These are phyloP conservation scores for Andrena cerasifolii DNA, from an alignment of 1,140 invertebrate species.

Conservation along the genomic window DNA sequence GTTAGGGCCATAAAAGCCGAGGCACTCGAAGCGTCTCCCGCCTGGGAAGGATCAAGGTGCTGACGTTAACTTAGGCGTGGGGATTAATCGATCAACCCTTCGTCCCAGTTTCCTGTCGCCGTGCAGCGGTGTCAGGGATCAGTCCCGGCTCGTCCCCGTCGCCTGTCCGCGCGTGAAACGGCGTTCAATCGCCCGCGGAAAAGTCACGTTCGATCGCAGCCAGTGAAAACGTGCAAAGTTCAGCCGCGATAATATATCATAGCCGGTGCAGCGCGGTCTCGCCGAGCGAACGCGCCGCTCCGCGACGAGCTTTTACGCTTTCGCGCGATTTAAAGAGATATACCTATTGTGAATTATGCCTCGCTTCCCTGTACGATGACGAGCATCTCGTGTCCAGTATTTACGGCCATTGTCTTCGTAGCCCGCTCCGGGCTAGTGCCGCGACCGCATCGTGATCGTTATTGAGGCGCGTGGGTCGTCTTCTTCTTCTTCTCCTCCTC, in stretches of 20 bases:
- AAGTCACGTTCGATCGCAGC: constrained; percentile 64
- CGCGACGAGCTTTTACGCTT: constrained; percentile 67
- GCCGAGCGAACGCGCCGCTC: constrained; percentile 15
- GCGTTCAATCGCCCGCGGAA: constrained; percentile 49
- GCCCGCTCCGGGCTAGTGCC: constrained; percentile 54
- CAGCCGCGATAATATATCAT: constrained; percentile 61
- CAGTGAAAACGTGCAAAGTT: constrained; percentile 66
- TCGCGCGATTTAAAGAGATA: constrained; percentile 70
- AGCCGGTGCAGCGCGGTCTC: constrained; percentile 28
- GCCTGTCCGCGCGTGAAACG: constrained; percentile 1
- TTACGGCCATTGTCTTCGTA: constrained; percentile 68
- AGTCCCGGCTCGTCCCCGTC: background rate
- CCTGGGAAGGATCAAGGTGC: constrained; percentile 32
- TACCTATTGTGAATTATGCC: constrained; percentile 68
- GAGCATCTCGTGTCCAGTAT: constrained; percentile 68
- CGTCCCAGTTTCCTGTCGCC: background rate
- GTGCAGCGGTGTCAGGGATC: constrained; percentile 12
- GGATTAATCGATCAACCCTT: constrained; percentile 46
- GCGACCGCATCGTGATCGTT: constrained; percentile 66
- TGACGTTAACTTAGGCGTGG: constrained; percentile 37
- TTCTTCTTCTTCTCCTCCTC: constrained; percentile 36
- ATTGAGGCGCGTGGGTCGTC: constrained; percentile 69
- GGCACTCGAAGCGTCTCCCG: constrained; percentile 20
- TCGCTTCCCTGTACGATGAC: constrained; percentile 68
- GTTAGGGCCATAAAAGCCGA: constrained; percentile 39